A percentile compares a stretch with the other conserved stretches of the same genome.
These are phyloP conservation scores for Odontothrips loti DNA, from an alignment of 2,888 invertebrate genomes.

Conservation along the genomic window DNA sequence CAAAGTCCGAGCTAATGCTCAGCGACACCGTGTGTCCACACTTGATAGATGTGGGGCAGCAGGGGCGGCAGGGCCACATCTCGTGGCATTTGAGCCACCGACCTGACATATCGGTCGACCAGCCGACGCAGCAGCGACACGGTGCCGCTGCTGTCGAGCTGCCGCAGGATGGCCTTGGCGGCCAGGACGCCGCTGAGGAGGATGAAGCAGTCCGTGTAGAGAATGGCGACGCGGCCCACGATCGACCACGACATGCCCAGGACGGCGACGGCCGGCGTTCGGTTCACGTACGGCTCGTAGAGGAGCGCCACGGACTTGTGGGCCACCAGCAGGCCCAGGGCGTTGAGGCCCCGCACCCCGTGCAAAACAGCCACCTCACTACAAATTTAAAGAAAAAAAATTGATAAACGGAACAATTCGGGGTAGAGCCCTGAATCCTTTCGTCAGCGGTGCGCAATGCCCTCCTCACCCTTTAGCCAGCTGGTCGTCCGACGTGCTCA, in stretches of 20 bases:
- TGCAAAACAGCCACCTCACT: conserved; percentile 53
- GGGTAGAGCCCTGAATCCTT: no score
- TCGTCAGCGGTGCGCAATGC: no score
- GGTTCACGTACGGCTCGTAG: conserved; percentile 56
- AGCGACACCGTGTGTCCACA: no score
- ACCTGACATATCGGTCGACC: conserved; percentile 56
- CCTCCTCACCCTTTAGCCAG: not conserved
- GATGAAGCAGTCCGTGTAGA: conserved; percentile 60
- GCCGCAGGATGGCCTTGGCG: conserved; percentile 53
- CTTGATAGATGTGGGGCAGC: no score
- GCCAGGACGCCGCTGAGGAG: conserved; percentile 58
- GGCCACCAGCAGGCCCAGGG: conserved; percentile 53
- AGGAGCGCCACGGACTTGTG: conserved; percentile 59
- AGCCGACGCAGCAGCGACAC: conserved; percentile 53
- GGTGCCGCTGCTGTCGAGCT: conserved; percentile 51
- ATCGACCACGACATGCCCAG: conserved; percentile 55
- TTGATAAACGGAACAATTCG: conserved; percentile 51
- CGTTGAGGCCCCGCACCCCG: conserved; percentile 54
- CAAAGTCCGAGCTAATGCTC: no score
- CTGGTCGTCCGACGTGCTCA: conserved; percentile 14
- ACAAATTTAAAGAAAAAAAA: conserved; percentile 44
- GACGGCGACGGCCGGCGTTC: conserved; percentile 50
- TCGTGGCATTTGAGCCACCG: conserved; percentile 30
- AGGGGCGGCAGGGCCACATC: no score
- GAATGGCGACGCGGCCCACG: conserved; percentile 52